Evolutionary conservation across 2,113 vertebrate genomes (phyloP).

Genomic region (Phaethon lepturus): DNA sequence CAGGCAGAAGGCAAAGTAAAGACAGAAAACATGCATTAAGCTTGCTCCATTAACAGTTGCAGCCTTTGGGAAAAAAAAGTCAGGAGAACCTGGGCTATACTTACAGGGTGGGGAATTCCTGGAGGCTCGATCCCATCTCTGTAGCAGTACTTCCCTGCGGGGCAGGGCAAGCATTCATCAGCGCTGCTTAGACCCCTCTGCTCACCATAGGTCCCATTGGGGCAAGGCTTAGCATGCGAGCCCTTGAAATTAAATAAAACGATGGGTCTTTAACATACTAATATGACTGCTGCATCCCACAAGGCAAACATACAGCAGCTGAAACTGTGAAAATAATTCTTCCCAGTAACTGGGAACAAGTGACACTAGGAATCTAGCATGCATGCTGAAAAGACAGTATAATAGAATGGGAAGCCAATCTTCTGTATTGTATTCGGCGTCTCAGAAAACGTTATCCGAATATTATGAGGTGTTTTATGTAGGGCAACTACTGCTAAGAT

Average conservation of each 20-base stretch:
- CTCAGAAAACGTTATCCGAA: fast-evolving
- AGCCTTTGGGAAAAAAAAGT: background rate
- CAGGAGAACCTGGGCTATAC: background rate
- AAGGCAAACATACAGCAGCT: background rate
- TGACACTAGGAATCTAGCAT: background rate
- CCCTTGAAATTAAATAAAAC: constrained; percentile 51
- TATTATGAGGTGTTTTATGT: background rate
- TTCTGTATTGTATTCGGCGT: background rate
- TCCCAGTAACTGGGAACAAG: background rate
- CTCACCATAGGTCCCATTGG: constrained; percentile 84
- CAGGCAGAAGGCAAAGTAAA: background rate
- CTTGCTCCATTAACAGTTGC: background rate
- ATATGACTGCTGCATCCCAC: background rate
- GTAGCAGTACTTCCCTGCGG: constrained; percentile 84
- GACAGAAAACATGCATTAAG: background rate
- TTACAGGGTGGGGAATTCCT: constrained; percentile 83
- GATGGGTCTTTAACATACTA: background rate
- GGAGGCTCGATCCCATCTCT: constrained; percentile 57
- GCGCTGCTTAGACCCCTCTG: constrained; percentile 77
- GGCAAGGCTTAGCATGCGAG: constrained; percentile 81
- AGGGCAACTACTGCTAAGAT: background rate
- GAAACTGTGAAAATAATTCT: background rate
- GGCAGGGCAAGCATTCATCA: constrained; percentile 80
- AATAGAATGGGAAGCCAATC: background rate
- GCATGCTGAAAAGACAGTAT: background rate